phyloP scores from a whole-genome alignment of 2,888 invertebrate species.

The Orchesella flavescens region DNA sequence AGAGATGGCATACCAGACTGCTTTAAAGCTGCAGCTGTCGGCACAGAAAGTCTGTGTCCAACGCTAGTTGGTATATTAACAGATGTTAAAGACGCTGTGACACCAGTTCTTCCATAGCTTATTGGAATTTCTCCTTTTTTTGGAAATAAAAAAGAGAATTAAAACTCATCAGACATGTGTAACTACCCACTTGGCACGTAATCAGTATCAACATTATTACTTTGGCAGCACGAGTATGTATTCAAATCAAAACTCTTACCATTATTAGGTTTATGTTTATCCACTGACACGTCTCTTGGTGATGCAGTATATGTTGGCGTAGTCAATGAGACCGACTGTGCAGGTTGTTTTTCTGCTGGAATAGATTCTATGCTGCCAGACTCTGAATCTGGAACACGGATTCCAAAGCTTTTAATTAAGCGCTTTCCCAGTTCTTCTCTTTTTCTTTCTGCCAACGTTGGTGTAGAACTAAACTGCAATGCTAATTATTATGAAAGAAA shows the following conservation, averaged over 20 bases:
- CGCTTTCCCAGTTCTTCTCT: conserved; percentile 91
- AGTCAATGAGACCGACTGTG: too few relatives aligned
- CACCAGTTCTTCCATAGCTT: not conserved
- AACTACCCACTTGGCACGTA: too few relatives aligned
- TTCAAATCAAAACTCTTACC: too few relatives aligned
- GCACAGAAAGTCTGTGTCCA: conserved; percentile 69
- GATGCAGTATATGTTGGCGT: conserved; percentile 36
- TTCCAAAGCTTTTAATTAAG: conserved; percentile 74
- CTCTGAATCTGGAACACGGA: conserved; percentile 45
- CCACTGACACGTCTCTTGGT: conserved; percentile 32
- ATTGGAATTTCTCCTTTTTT: too few relatives aligned
- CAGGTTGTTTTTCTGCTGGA: conserved; percentile 34
- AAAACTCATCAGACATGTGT: too few relatives aligned
- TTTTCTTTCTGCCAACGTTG: conserved; percentile 88
- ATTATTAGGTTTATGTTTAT: conserved; percentile 51
- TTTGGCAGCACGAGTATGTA: too few relatives aligned
- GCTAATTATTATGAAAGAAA: conserved; percentile 10
- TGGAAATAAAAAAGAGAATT: too few relatives aligned
- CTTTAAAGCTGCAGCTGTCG: conserved; percentile 70
- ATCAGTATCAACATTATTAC: not conserved
- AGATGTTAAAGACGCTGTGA: not conserved
- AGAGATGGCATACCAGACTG: conserved; percentile 71
- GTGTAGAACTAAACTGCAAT: conserved; percentile 82
- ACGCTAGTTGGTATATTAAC: not conserved
- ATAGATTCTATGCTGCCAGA: not conserved